A percentile compares a stretch with the other conserved stretches of the same genome.
phyloP scores from a whole-genome alignment of 1,140 invertebrate species.

The Drosophila athabasca region DNA sequence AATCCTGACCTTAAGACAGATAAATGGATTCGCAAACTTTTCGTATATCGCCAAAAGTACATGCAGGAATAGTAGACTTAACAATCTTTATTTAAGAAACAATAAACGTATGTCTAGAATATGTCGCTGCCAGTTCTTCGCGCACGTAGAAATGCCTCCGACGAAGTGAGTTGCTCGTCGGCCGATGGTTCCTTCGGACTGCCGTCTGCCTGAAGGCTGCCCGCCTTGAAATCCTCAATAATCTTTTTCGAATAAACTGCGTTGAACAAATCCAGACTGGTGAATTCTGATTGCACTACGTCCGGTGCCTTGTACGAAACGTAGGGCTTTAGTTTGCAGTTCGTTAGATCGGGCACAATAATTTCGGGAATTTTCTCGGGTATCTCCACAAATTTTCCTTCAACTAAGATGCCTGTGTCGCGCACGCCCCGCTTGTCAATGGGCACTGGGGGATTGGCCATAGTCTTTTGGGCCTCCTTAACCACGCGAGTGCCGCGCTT shows the following conservation, averaged over 20 bases:
- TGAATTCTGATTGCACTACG: slow-evolving; percentile 91
- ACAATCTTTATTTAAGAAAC: slow-evolving; percentile 42
- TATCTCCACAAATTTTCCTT: slow-evolving; percentile 87
- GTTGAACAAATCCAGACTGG: slow-evolving; percentile 93
- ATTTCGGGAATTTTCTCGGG: slow-evolving; percentile 97
- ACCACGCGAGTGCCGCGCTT: slow-evolving; percentile 89
- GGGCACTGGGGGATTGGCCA: slow-evolving; percentile 86
- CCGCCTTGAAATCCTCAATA: slow-evolving; percentile 89
- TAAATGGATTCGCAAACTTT: slow-evolving; percentile 79
- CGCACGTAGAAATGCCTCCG: slow-evolving; percentile 88
- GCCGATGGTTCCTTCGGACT: slow-evolving; percentile 88
- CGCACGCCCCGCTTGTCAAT: slow-evolving; percentile 88
- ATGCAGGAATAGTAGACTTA: slow-evolving; percentile 57
- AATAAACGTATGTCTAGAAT: slow-evolving; percentile 84
- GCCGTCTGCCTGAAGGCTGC: slow-evolving; percentile 89
- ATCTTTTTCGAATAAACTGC: slow-evolving; percentile 93
- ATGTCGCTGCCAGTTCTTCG: slow-evolving; percentile 91
- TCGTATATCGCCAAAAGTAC: slow-evolving; percentile 76
- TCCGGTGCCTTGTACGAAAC: slow-evolving; percentile 93
- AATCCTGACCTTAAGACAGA: slow-evolving; percentile 69
- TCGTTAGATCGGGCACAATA: slow-evolving; percentile 94
- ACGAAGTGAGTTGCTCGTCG: slow-evolving; percentile 88
- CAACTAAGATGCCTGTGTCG: slow-evolving; percentile 85
- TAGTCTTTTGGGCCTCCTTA: slow-evolving; percentile 86
- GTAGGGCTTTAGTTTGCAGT: slow-evolving; percentile 94